Evolutionary conservation across 2,888 invertebrate genomes (phyloP).

Genomic region (Anoncus sp.): DNA sequence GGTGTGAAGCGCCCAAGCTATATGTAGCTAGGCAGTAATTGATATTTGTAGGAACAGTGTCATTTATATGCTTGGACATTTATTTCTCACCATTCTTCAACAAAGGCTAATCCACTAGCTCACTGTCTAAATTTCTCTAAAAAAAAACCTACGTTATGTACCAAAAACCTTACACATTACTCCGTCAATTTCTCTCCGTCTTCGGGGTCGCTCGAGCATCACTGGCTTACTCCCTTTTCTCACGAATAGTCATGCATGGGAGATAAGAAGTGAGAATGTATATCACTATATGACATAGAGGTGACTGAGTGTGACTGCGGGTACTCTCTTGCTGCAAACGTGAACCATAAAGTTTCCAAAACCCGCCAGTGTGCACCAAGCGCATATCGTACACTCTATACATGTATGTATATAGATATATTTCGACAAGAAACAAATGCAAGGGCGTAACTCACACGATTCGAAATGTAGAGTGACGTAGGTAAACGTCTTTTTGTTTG

Average conservation of each 20-base stretch:
- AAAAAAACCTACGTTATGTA: background rate
- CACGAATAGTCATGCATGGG: constrained; percentile 33
- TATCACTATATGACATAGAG: background rate
- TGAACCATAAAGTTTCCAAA: constrained; percentile 48
- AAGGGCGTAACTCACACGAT: constrained; percentile 25
- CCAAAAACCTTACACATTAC: background rate
- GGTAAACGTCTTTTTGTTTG: constrained; percentile 10
- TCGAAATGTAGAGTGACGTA: background rate
- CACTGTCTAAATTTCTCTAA: background rate
- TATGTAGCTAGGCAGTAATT: background rate
- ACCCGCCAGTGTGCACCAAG: constrained; percentile 30
- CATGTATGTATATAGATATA: constrained; percentile 4
- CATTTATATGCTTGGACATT: background rate
- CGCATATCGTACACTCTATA: constrained; percentile 10
- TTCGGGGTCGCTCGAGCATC: constrained; percentile 26
- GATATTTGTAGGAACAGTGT: background rate
- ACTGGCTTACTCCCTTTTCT: constrained; percentile 38
- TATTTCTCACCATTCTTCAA: background rate
- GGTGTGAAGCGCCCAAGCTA: too few relatives aligned
- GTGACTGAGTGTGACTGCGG: constrained; percentile 42
- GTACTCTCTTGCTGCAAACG: constrained; percentile 35
- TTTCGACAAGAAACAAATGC: background rate
- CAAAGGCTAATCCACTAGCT: background rate
- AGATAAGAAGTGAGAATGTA: constrained; percentile 42
- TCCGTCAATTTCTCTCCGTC: constrained; percentile 8